phyloP scores from a whole-genome alignment of 1,140 invertebrate species.

The Saccostrea cuccullata region DNA sequence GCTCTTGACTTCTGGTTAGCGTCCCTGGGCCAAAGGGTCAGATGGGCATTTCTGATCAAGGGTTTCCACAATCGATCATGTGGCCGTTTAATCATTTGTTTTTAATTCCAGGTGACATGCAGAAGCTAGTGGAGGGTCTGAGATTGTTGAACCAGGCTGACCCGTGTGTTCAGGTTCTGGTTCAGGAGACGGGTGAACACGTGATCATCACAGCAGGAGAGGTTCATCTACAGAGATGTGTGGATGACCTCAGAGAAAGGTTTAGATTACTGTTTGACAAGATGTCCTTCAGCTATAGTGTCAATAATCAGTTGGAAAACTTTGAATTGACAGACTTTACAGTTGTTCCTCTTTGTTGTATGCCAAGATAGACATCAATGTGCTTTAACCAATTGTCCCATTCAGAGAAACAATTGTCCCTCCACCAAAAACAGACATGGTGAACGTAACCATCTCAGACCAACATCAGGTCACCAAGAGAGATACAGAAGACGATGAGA shows the following conservation, averaged over 20 bases:
- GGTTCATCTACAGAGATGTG: no score
- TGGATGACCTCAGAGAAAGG: conserved; percentile 88
- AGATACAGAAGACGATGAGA: conserved; percentile 73
- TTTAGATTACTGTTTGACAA: conserved; percentile 62
- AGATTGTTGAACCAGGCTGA: conserved; percentile 94
- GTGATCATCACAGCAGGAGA: conserved; percentile 97
- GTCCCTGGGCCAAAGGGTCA: no score
- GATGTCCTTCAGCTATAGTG: no score
- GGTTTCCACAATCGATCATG: no score
- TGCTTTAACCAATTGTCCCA: conserved; percentile 96
- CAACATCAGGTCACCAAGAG: conserved; percentile 74
- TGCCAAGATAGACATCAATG: conserved; percentile 92
- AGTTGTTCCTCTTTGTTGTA: conserved; percentile 79
- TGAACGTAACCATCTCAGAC: conserved; percentile 90
- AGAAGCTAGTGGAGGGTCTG: conserved; percentile 88
- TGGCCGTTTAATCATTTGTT: no score
- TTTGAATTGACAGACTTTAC: background rate
- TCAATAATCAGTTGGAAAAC: no score
- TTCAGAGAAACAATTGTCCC: conserved; percentile 95
- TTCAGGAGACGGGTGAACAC: conserved; percentile 97
- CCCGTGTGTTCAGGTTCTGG: conserved; percentile 91
- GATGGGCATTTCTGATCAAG: no score
- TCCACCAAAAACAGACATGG: conserved; percentile 91
- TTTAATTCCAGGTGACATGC: conserved; percentile 79
- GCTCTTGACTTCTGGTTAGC: no score